Conservation (phyloP, 2,888 invertebrate species). For the Ganaspis brasiliensis region DNA sequence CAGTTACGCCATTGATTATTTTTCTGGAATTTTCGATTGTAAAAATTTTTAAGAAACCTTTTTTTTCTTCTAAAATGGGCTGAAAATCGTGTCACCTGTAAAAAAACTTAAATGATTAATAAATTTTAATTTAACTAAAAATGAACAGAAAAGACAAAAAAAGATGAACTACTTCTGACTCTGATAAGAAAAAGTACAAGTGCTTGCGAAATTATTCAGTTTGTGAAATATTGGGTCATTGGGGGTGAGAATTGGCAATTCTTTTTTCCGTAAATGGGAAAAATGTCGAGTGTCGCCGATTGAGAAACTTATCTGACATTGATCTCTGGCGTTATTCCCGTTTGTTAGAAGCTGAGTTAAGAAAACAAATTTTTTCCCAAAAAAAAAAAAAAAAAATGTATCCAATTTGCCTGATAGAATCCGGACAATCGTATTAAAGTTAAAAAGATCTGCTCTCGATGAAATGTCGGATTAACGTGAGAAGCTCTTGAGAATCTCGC, state of each 20-base stretch:
- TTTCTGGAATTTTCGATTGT: too few species aligned
- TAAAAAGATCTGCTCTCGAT: conserved; percentile 29
- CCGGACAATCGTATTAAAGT: conserved; percentile 26
- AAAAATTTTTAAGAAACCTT: too few species aligned
- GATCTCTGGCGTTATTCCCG: conserved; percentile 15
- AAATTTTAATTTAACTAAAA: too few species aligned
- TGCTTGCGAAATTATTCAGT: background rate
- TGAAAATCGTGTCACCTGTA: too few species aligned
- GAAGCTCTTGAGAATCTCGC: conserved; percentile 11
- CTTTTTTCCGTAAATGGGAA: background rate
- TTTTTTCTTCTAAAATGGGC: too few species aligned
- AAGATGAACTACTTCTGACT: too few species aligned
- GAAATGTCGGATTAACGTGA: conserved; percentile 6
- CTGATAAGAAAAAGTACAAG: too few species aligned
- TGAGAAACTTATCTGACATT: conserved; percentile 3
- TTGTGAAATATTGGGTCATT: background rate
- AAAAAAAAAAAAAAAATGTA: background rate
- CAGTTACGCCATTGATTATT: too few species aligned
- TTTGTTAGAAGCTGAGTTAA: background rate
- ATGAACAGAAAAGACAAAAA: too few species aligned
- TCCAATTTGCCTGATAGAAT: conserved; percentile 32
- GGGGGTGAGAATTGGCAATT: conserved; percentile 9
- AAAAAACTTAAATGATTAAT: too few species aligned
- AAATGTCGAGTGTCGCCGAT: background rate
- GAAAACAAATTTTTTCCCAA: background rate